phyloP scores from a whole-genome alignment of 2,113 vertebrate species.

The Labrus mixtus region DNA sequence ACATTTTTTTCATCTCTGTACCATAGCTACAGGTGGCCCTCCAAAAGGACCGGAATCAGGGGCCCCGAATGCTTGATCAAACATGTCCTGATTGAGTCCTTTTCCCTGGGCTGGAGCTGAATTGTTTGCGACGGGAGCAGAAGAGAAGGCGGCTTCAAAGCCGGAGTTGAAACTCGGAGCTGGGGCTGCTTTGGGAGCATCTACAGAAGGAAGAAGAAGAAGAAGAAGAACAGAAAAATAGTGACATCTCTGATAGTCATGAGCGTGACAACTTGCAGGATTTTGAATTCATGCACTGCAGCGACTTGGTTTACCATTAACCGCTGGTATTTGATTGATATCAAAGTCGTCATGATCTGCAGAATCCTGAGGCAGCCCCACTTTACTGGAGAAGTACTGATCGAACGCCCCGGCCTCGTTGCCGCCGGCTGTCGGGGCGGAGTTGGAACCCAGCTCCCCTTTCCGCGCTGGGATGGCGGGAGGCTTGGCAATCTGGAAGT shows the following conservation, averaged over 20 bases:
- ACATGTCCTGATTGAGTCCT: constrained; percentile 67
- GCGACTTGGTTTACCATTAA: constrained; percentile 72
- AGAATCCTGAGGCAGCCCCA: constrained; percentile 82
- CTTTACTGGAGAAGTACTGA: constrained; percentile 87
- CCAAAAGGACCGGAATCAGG: constrained; percentile 76
- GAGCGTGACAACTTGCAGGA: neutral
- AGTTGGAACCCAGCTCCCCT: constrained; percentile 78
- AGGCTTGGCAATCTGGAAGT: constrained; percentile 92
- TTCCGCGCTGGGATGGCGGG: constrained; percentile 90
- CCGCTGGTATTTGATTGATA: constrained; percentile 80
- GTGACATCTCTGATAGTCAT: neutral
- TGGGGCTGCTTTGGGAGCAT: constrained; percentile 76
- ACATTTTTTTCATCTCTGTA: constrained; percentile 58
- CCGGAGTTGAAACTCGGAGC: constrained; percentile 44
- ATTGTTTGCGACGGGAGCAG: constrained; percentile 41
- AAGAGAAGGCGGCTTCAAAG: constrained; percentile 71
- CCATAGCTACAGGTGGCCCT: constrained; percentile 73
- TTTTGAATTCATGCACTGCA: neutral
- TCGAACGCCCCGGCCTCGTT: constrained; percentile 80
- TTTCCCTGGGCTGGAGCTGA: constrained; percentile 37
- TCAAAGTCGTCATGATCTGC: constrained; percentile 85
- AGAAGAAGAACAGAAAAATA: constrained; percentile 4
- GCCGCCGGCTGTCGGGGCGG: constrained; percentile 55
- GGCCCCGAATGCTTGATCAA: constrained; percentile 87
- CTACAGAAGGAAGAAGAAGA: constrained; percentile 73